Base-by-base conservation (phyloP, 2,888 invertebrate species). In the Nudaria mundana region DNA sequence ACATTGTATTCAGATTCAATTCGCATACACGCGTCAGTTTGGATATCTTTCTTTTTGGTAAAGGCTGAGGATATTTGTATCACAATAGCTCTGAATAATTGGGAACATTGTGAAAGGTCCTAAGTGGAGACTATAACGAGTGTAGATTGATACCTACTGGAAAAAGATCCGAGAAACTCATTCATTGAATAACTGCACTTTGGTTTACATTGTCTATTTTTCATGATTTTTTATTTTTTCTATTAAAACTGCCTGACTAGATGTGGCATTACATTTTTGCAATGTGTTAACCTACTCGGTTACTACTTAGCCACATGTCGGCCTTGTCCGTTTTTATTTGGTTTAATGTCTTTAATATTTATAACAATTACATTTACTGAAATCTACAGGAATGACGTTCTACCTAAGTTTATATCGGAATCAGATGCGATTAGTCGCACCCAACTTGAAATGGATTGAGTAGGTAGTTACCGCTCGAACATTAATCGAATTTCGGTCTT, bases 401-500 rank as follows among this genome's bases (percentile, higher is more conserved):
- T n/a, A n/a, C n/a, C n/a, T 50, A 46, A 48, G 54, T 51, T 58
- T 53, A 59, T 57, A 54, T 63, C 58, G 56, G 70, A 72, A 72
- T 59, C 66, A 66, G 66, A 76, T 79, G 76, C 73, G 71, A 78
- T 77, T 77, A 79, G 66, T 71, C 61, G 66, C 63, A 71, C 66
- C 69, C 68, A 71, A 73, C 71, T 78, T 63, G 72, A 74, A 73
- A 63, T 64, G 58, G 63, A 66, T 71, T 67, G 71, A 71, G n/a
- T 20, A 20, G 5, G 70, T 72, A 68, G 73, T 63, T 66, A 69
- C 62, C 64, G 67, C 65, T 77, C 73, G 68, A 81, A 76, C 79
- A 76, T 81, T 84, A 84, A 86, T 86, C 82, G 84, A 80, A 84
- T 86, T 77, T 82, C 75, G 76, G 76, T 76, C 70, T 76, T 71